Evolutionary conservation across 2,113 vertebrate genomes (phyloP).

Genomic region (Panurus biarmicus): DNA sequence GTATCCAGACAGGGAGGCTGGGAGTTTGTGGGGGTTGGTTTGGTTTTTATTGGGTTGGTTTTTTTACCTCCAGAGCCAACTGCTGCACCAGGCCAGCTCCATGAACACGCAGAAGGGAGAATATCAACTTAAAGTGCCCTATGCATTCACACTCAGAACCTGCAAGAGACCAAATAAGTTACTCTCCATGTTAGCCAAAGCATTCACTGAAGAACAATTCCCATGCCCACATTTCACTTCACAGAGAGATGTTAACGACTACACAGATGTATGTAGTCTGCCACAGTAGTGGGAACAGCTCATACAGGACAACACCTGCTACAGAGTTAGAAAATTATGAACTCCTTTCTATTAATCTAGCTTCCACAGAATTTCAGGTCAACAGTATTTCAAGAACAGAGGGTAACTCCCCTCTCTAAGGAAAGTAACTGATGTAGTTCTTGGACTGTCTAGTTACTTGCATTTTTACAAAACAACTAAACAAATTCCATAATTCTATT

Average conservation of each 20-base stretch:
- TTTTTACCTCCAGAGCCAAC: conserved; percentile 89
- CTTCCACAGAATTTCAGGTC: neutral
- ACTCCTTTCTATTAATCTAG: neutral
- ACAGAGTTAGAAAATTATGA: neutral
- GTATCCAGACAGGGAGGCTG: neutral
- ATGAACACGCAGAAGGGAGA: conserved; percentile 93
- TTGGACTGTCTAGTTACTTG: neutral
- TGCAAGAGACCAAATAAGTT: conserved; percentile 43
- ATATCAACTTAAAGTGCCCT: conserved; percentile 96
- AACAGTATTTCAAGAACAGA: neutral
- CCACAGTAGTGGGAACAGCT: neutral
- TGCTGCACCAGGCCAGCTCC: conserved; percentile 97
- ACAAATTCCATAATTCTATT: neutral
- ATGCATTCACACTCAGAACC: conserved; percentile 96
- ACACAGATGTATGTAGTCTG: neutral
- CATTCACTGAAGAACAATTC: neutral
- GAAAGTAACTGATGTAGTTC: neutral
- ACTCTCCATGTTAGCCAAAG: neutral
- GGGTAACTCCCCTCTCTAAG: neutral
- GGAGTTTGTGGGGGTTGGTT: neutral
- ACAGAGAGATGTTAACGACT: neutral
- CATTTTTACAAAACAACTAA: neutral
- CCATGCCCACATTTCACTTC: neutral
- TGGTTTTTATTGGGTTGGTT: neutral
- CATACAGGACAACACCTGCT: neutral